Percentiles rank a stretch among this genome's conserved stretches.
Evolutionary conservation across 2,113 vertebrate species (phyloP).

Genomic region (Hippoglossus stenolepis): DNA sequence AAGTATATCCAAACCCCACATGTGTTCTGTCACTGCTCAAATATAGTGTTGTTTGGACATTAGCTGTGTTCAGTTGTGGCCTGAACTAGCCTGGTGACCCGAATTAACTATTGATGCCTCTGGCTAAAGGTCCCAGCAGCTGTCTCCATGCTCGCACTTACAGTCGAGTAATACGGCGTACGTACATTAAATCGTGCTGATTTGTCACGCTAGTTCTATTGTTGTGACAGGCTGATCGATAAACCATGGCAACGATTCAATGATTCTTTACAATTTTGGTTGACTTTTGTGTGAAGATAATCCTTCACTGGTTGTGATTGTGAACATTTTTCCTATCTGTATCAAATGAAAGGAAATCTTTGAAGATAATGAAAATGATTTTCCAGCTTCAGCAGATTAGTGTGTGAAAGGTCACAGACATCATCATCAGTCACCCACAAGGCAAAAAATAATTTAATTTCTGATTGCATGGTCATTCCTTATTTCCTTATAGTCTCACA

Average conservation of each 20-base stretch:
- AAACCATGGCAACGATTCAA: not conserved
- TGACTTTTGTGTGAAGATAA: not conserved
- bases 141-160: conserved; percentile 10
- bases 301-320: not conserved
- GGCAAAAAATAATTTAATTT: not conserved
- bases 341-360: not conserved
- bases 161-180: not conserved
- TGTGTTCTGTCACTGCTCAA: not conserved
- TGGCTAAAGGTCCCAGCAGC: conserved; percentile 37
- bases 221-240: not conserved
- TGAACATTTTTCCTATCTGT: not conserved
- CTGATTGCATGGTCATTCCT: conserved; percentile 22
- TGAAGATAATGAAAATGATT: conserved; percentile 7
- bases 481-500: not conserved
- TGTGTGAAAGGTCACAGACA: not conserved
- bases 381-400: not conserved
- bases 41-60: not conserved
- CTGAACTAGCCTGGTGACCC: conserved; percentile 55
- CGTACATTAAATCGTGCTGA: not conserved
- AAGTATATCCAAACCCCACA: not conserved
- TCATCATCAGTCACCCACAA: not conserved
- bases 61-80: conserved; percentile 27
- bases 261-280: not conserved
- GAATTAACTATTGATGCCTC: conserved; percentile 55
- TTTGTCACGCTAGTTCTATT: not conserved